Conservation (phyloP, 2,113 vertebrate genomes). For the Tragelaphus imberbis region DNA sequence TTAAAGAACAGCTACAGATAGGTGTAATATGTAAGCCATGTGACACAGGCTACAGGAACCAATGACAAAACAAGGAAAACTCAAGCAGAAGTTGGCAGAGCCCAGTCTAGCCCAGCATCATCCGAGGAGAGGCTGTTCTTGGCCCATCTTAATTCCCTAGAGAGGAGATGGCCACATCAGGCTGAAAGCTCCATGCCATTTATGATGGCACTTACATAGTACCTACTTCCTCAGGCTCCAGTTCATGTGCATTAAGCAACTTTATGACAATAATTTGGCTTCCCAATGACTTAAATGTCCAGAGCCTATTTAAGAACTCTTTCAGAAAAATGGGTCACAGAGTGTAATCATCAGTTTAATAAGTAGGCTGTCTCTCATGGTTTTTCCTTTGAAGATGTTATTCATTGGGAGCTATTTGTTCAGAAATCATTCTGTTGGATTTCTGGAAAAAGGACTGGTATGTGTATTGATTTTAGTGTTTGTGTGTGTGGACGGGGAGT, state of each 20-base stretch:
- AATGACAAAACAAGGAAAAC: neutral
- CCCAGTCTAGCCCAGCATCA: neutral
- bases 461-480: neutral
- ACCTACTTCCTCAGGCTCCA: neutral
- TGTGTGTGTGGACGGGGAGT: neutral
- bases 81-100: neutral
- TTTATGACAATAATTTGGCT: conserved; percentile 47
- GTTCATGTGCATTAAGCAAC: conserved; percentile 10
- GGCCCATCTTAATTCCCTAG: neutral
- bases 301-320: conserved; percentile 31
- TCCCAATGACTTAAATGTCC: conserved; percentile 26
- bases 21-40: neutral
- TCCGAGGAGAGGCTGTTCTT: neutral
- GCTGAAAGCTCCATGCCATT: neutral
- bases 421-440: conserved; percentile 26
- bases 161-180: neutral
- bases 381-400: conserved; percentile 35
- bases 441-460: neutral
- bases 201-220: conserved; percentile 28
- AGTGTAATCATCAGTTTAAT: conserved; percentile 30
- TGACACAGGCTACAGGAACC: neutral
- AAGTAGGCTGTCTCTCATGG: neutral
- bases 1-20: neutral
- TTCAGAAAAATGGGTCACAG: conserved; percentile 40
- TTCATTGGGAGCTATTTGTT: conserved; percentile 4